Base-by-base conservation (phyloP, 2,113 vertebrate species). In the Scolopax mira region DNA sequence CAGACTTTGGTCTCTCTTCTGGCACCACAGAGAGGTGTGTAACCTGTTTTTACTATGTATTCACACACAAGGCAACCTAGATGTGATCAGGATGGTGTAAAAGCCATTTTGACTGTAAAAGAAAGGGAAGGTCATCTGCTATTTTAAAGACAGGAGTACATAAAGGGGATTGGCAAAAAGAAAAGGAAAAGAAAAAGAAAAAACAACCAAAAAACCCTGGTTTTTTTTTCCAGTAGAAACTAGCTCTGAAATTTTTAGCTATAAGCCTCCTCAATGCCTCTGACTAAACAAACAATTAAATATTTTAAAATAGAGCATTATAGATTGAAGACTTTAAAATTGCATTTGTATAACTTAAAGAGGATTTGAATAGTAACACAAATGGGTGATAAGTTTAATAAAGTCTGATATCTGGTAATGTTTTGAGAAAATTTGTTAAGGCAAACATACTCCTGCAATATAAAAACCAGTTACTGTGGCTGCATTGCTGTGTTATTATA, bases 401-500 rank as follows among this genome's bases (percentile, higher is more conserved):
- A 93, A 78, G 11, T 93, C 84, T 91, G 57, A 73, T 95, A 60
- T 37, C 58, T 90, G 22, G n/a, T 85, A 80, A 58, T 39, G 18
- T 91, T 95, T 89, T 67, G 7, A 79, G 70, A 87, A 93, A 89
- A 93, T 92, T 91, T 92, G 79, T 92, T 89, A 89, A 73, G 15
- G 44, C 1, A 1, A 28, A 10, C 37, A 37, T 75, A 79, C 48
- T 85, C 18, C 28, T 42, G 16, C 1, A 0, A 21, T 41, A 82
- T 81, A 65, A 92, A 79, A 79, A 11, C 0, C 11, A 55, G 55
- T 58, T 83, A 60, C 39, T 90, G 55, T 55, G 46, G 54, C 67
- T 78, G 39, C 22, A 52, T 83, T 91, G 35, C 55, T 77, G 7
- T 60, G 54, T n/a, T 91, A 9, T 62, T 91, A 35, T n/a, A 78